Evolutionary conservation across 2,797 vertebrate genomes (phyloP).

Genomic region (Cygnus olor): DNA sequence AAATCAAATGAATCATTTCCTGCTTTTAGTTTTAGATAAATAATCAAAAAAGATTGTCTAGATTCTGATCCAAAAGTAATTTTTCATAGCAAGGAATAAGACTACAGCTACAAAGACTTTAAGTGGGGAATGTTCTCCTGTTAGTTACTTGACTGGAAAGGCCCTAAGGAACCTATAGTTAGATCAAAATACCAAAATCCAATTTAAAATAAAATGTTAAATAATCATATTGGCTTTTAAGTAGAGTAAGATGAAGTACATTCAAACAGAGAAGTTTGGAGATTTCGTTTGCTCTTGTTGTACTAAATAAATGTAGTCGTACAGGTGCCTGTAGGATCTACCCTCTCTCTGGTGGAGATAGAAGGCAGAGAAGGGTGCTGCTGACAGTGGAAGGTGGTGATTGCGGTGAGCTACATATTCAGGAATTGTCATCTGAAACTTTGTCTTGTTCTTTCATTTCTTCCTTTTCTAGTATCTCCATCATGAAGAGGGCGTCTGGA

Average conservation of each 20-base stretch:
- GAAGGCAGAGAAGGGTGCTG: not conserved
- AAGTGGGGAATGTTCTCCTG: not conserved
- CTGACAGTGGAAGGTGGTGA: not conserved
- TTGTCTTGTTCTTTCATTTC: not conserved
- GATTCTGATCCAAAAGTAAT: conserved; percentile 79
- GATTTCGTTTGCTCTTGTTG: not conserved
- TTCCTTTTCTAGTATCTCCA: not conserved
- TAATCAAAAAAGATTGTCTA: conserved; percentile 86
- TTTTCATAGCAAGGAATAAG: conserved; percentile 71
- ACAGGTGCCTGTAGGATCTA: not conserved
- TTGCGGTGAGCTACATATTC: rapidly evolving
- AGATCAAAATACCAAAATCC: conserved; percentile 49
- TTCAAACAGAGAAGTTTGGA: not conserved
- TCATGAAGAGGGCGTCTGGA: not conserved
- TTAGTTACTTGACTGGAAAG: conserved; percentile 40
- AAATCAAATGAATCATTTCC: conserved; percentile 93
- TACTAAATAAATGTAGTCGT: not conserved
- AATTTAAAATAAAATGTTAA: conserved; percentile 48
- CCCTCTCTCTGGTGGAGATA: not conserved
- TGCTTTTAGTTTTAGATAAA: conserved; percentile 87
- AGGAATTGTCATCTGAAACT: not conserved
- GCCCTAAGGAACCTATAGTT: not conserved
- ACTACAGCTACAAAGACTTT: conserved; percentile 46
- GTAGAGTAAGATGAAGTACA: not conserved
- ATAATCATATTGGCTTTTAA: conserved; percentile 14